Percentiles rank a stretch among this genome's conserved stretches.
These are phyloP conservation scores for Myotis davidii DNA, from an alignment of 2,113 vertebrate genomes.

Conservation along the genomic window DNA sequence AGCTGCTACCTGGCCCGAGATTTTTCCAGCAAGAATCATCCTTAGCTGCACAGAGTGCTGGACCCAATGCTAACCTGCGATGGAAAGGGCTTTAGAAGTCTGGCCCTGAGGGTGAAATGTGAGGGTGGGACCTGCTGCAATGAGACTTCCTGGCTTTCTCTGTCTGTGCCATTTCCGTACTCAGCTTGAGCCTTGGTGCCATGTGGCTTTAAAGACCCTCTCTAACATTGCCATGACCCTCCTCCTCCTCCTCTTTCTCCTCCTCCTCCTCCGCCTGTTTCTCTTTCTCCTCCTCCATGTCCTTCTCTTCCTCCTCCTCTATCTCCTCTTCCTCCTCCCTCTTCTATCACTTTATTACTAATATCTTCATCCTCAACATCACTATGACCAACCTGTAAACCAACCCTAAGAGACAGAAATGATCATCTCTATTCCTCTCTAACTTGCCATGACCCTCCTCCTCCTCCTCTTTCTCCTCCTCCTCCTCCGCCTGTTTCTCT, in stretches of 20 bases:
- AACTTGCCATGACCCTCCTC: fast-evolving
- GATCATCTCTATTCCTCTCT: neutral
- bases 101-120: fast-evolving
- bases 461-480: neutral
- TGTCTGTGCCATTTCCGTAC: fast-evolving
- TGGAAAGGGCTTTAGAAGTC: too few species aligned
- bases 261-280: too few species aligned
- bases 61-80: neutral
- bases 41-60: neutral
- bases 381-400: neutral
- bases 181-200: neutral
- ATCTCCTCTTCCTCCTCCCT: neutral
- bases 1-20: neutral
- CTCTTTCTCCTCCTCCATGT: neutral
- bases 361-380: too few species aligned
- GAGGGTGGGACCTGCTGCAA: too few species aligned
- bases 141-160: neutral
- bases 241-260: neutral
- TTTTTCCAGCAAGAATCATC: neutral
- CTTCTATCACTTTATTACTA: neutral
- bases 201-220: neutral
- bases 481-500: too few species aligned
- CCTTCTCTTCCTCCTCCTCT: too few species aligned
- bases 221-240: fast-evolving
- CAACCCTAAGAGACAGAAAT: neutral